Base-by-base conservation (phyloP, 2,797 vertebrate genomes). In the Hydrophis major region DNA sequence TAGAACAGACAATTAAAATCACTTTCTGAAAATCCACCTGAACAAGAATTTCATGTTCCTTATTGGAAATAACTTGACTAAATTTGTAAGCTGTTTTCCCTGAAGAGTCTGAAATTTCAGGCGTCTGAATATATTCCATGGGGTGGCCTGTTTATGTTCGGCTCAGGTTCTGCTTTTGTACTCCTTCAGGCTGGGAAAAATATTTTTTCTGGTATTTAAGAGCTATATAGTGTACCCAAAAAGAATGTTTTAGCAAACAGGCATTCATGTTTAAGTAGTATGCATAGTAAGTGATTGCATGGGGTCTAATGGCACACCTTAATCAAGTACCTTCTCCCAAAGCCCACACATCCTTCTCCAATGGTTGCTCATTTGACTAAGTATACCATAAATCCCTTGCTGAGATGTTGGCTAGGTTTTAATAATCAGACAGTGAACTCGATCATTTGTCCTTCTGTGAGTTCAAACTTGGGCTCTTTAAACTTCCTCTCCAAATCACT, bases 401-500 rank as follows among this genome's bases (percentile, higher is more conserved):
- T 93, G 89, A 55, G 50, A 69, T 32, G 57, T 56, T 66, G 89
- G 89, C 37, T 83, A 87, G 60, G 61, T 88, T 88, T 47, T 88
- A 66, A 91, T 60, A 78, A 93, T 88, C 86, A 91, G 25, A 42
- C 92, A 32, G 25, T 87, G 63, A 78, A 91, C 78, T 83, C 86
- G 57, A 91, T 88, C 66, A 93, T 61, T 91, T 93, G 42, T 59
- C 56, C 42, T 83, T 86, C 47, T 4, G 37, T 83, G 87, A 89
- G 47, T 89, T 89, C 78, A 93, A 91, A 69, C 74, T 47, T 69
- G 22, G 86, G 14, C 92, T 89, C 90, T 93, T 90, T 87, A 18
- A 74, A 90, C 88, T 50, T 89, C 60, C 86, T 57, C 28, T 83
- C 63, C 89, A 87, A 88, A 91, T 90, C 56, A 88, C 22, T 37